A percentile compares a stretch with the other conserved stretches of the same genome.
These are phyloP conservation scores for Amia ocellicauda DNA, from an alignment of 2,113 vertebrate genomes.

Conservation along the genomic window DNA sequence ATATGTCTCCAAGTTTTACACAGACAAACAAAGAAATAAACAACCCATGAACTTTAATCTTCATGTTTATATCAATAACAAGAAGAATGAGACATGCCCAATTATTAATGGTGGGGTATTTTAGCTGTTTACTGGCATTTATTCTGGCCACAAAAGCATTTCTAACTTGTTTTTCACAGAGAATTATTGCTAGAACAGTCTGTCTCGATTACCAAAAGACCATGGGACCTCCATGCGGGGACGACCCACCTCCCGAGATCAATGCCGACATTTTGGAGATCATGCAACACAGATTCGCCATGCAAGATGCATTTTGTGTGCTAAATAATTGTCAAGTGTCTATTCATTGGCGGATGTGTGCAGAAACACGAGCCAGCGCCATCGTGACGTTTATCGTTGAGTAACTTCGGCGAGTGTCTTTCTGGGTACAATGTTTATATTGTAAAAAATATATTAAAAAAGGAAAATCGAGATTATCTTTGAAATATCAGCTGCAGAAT, in stretches of 20 bases:
- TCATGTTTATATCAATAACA: too few relatives aligned
- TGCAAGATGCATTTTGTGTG: constrained; percentile 69
- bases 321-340: constrained; percentile 52
- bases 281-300: constrained; percentile 59
- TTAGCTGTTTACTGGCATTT: constrained; percentile 43
- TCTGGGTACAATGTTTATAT: constrained; percentile 52
- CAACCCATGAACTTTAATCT: too few relatives aligned
- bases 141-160: constrained; percentile 63
- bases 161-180: constrained; percentile 62
- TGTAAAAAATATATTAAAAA: too few relatives aligned
- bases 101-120: constrained; percentile 41
- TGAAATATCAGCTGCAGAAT: too few relatives aligned
- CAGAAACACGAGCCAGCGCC: constrained; percentile 39
- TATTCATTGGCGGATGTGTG: constrained; percentile 61
- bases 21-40: too few relatives aligned
- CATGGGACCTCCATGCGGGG: constrained; percentile 64
- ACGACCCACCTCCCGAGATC: constrained; percentile 50
- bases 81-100: constrained; percentile 14
- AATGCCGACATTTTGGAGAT: constrained; percentile 62
- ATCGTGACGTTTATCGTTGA: constrained; percentile 36
- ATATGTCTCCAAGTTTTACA: too few relatives aligned
- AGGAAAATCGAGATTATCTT: not conserved
- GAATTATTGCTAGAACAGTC: constrained; percentile 60
- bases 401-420: constrained; percentile 47
- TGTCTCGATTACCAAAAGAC: constrained; percentile 54